Conservation (phyloP, 2,888 invertebrate species). For the Drosophila imparisetae region DNA sequence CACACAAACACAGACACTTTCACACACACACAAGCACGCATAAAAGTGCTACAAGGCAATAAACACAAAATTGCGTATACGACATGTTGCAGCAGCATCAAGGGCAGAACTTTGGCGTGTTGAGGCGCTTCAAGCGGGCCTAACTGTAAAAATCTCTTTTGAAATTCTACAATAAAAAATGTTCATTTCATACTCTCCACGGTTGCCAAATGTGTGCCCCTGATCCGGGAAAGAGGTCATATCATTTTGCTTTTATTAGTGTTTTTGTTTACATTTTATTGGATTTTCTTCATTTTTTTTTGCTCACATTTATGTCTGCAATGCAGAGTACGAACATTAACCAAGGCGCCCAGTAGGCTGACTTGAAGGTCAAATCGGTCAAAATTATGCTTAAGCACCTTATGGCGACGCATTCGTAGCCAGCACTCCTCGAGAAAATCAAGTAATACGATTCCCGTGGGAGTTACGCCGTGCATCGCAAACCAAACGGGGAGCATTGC, state of each 20-base stretch:
- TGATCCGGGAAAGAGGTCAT: conserved; percentile 61
- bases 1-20: conserved; percentile 1
- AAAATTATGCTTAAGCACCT: conserved; percentile 58
- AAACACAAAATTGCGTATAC: conserved; percentile 71
- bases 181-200: conserved; percentile 45
- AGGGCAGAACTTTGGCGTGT: conserved; percentile 15
- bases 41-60: conserved; percentile 68
- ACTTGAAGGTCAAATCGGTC: conserved; percentile 64
- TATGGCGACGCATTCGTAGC: conserved; percentile 36
- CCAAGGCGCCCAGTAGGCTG: conserved; percentile 39
- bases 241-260: conserved; percentile 69
- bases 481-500: conserved; percentile 12
- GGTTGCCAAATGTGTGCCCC: conserved; percentile 15
- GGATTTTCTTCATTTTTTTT: conserved; percentile 31
- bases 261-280: conserved; percentile 69
- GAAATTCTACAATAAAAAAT: conserved; percentile 67
- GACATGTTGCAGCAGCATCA: conserved; percentile 66
- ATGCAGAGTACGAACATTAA: conserved; percentile 49
- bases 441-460: conserved; percentile 23
- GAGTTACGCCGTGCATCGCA: conserved; percentile 16
- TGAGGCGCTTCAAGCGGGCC: conserved; percentile 9
- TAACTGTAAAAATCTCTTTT: conserved; percentile 57
- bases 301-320: conserved; percentile 58
- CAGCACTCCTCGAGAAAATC: conserved; percentile 18
- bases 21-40: conserved; percentile 9